These are phyloP conservation scores for Rhopilema esculentum DNA, from an alignment of 30 jellyfish, hydroid and myxozoan species.

Conservation along the genomic window DNA sequence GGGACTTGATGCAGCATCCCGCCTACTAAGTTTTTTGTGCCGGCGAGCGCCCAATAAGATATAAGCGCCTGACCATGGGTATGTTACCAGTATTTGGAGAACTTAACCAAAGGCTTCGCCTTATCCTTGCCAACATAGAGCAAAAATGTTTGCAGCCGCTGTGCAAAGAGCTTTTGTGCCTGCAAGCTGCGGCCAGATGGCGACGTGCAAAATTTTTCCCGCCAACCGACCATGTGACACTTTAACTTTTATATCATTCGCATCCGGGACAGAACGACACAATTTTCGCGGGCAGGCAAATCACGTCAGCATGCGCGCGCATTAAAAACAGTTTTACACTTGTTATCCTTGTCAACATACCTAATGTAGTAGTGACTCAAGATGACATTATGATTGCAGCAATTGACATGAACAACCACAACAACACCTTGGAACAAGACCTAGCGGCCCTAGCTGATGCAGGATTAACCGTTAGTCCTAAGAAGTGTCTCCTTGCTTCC, in stretches of 20 bases:
- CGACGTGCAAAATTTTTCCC: too few species aligned
- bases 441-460: constrained; percentile 2
- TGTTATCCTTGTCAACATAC: too few species aligned
- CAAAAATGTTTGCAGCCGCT: too few species aligned
- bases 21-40: constrained; percentile 53
- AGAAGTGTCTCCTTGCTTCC: constrained; percentile 1
- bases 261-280: too few species aligned
- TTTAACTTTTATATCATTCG: too few species aligned
- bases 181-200: too few species aligned
- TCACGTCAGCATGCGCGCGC: too few species aligned
- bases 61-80: constrained; percentile 65
- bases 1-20: constrained; percentile 34
- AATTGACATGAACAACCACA: background rate
- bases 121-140: constrained; percentile 52
- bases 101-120: constrained; percentile 65
- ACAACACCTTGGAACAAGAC: background rate
- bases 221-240: too few species aligned
- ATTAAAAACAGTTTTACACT: too few species aligned
- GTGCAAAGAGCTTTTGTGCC: too few species aligned
- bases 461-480: constrained; percentile 14
- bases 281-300: too few species aligned
- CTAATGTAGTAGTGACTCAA: constrained; percentile 27
- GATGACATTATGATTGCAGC: constrained; percentile 33
- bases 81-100: constrained; percentile 67
- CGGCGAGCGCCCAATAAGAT: constrained; percentile 51